Conservation (phyloP, 1,140 invertebrate species). For the Lutraria rhynchaena region DNA sequence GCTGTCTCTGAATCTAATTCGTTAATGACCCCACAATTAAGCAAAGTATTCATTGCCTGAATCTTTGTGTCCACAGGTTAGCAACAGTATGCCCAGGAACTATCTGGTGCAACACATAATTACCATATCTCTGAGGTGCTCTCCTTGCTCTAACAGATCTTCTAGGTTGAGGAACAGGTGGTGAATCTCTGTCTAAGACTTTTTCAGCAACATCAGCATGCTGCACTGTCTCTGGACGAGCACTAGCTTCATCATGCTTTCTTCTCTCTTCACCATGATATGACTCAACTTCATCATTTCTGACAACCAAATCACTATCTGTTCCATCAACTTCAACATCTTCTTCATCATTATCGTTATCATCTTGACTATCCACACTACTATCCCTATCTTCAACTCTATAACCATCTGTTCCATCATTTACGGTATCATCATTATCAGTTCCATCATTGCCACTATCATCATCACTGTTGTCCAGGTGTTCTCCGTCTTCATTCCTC, state of each 20-base stretch:
- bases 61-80: too few species aligned
- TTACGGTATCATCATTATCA: conserved; percentile 2
- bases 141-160: conserved; percentile 3
- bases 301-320: background rate
- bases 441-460: too few species aligned
- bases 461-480: too few species aligned
- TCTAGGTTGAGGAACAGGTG: background rate
- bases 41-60: too few species aligned
- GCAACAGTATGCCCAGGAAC: too few species aligned
- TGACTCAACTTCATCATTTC: background rate
- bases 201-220: background rate
- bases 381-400: background rate
- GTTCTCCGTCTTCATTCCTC: too few species aligned
- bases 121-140: background rate
- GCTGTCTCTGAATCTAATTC: too few species aligned
- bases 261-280: background rate
- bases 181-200: background rate
- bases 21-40: too few species aligned
- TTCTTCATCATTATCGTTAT: too few species aligned
- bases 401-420: background rate
- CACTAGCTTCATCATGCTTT: background rate
- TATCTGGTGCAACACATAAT: too few species aligned
- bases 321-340: background rate
- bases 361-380: background rate
- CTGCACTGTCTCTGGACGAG: background rate